Percentiles rank a stretch among this genome's conserved stretches.
These are phyloP conservation scores for Oryzias celebensis DNA, from an alignment of 2,113 vertebrate genomes.

Conservation along the genomic window DNA sequence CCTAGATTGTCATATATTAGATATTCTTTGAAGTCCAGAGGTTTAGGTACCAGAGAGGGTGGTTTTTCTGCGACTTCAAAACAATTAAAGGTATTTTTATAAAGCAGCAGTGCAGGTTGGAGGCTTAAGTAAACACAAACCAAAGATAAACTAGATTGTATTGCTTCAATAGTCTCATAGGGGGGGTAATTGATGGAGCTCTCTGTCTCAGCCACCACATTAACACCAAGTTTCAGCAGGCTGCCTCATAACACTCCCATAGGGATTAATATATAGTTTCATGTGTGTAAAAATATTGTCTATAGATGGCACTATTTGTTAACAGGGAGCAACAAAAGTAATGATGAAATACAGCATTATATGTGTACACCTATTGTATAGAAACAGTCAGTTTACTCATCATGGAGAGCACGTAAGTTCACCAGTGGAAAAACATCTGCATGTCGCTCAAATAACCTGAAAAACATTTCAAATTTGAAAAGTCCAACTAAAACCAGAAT, in stretches of 20 bases:
- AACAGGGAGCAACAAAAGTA: neutral
- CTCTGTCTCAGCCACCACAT: too few relatives aligned
- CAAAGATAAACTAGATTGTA: too few relatives aligned
- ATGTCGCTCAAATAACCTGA: neutral
- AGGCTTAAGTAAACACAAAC: too few relatives aligned
- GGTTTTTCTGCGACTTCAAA: too few relatives aligned
- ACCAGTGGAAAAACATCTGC: neutral
- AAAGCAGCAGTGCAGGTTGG: too few relatives aligned
- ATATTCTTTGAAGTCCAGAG: too few relatives aligned
- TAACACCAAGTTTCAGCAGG: constrained; percentile 25
- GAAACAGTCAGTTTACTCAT: neutral
- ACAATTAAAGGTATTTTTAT: too few relatives aligned
- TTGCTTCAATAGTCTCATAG: too few relatives aligned
- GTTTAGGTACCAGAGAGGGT: too few relatives aligned
- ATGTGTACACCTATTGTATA: neutral
- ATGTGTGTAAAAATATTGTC: constrained; percentile 1
- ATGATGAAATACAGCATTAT: neutral
- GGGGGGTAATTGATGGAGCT: too few relatives aligned
- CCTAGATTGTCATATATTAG: too few relatives aligned
- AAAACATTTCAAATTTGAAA: neutral
- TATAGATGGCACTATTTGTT: neutral
- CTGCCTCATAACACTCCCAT: constrained; percentile 66
- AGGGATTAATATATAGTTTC: constrained; percentile 66
- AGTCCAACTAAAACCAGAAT: neutral
- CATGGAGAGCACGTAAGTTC: neutral